Percentiles rank a stretch among this genome's conserved stretches.
Evolutionary conservation across 2,797 vertebrate genomes (phyloP).

Genomic region (Argentina silus): DNA sequence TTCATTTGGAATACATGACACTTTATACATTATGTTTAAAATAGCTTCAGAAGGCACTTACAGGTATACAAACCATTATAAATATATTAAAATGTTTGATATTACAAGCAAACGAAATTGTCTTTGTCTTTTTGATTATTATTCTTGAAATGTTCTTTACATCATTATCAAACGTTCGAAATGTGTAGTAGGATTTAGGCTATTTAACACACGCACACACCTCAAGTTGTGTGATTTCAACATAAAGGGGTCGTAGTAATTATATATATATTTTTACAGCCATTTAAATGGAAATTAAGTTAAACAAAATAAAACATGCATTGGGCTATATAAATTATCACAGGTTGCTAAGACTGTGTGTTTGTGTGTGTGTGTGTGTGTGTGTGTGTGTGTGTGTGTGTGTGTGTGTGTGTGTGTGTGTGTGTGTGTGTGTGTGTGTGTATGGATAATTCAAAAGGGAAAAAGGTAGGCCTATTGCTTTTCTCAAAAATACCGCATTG

Average conservation of each 20-base stretch:
- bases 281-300: conserved; percentile 37
- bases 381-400: conserved; percentile 17
- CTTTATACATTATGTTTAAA: conserved; percentile 64
- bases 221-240: background rate
- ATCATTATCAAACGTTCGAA: conserved; percentile 49
- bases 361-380: conserved; percentile 16
- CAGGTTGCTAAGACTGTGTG: conserved; percentile 41
- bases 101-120: conserved; percentile 81
- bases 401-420: conserved; percentile 39
- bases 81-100: conserved; percentile 89
- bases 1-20: conserved; percentile 63
- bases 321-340: conserved; percentile 17
- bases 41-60: conserved; percentile 74
- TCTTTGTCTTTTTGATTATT: conserved; percentile 45
- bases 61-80: conserved; percentile 65
- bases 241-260: background rate
- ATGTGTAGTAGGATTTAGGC: conserved; percentile 18
- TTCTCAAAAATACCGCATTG: conserved; percentile 57
- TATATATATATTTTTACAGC: conserved; percentile 23
- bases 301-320: conserved; percentile 57
- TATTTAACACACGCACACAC: conserved; percentile 42
- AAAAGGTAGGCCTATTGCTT: conserved; percentile 83
- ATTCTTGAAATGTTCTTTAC: conserved; percentile 49
- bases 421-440: conserved; percentile 39
- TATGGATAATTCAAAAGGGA: conserved; percentile 6